Evolutionary conservation across 2,888 invertebrate genomes (phyloP).

Genomic region (Lasioglossum calceatum): DNA sequence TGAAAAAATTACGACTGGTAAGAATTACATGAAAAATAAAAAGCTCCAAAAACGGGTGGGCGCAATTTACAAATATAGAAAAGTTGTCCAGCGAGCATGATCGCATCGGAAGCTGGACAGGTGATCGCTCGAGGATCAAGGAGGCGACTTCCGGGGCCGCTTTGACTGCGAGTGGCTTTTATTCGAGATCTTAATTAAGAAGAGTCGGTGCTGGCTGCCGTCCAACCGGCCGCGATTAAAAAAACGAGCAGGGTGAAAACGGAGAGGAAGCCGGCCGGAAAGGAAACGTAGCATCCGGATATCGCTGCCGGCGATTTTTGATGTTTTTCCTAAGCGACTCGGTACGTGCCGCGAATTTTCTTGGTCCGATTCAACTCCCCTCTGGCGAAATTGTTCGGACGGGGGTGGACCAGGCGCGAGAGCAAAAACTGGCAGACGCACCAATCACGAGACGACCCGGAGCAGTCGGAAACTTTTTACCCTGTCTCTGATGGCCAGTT

Average conservation of each 20-base stretch:
- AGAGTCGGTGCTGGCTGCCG: conserved; percentile 15
- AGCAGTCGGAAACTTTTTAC: conserved; percentile 48
- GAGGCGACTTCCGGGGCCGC: conserved; percentile 11
- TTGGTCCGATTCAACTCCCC: conserved; percentile 18
- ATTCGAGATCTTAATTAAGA: conserved; percentile 56
- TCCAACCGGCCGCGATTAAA: conserved; percentile 47
- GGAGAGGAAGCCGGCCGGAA: conserved; percentile 1
- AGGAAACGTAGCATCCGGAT: conserved; percentile 36
- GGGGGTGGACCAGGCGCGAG: conserved; percentile 1
- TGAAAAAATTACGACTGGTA: no score
- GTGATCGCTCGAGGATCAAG: conserved; percentile 1
- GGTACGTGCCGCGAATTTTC: conserved; percentile 57
- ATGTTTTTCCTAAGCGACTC: conserved; percentile 60
- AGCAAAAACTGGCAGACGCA: conserved; percentile 57
- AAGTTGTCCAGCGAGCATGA: not conserved
- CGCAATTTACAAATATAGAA: not conserved
- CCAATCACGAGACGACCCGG: conserved; percentile 50
- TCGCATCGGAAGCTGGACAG: not conserved
- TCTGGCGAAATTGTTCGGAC: conserved; percentile 50
- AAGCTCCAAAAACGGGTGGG: not conserved
- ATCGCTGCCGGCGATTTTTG: conserved; percentile 59
- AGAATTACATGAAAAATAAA: no score
- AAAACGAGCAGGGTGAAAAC: conserved; percentile 5
- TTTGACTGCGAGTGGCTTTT: conserved; percentile 33
- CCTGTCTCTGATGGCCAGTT: conserved; percentile 52